Base-by-base conservation (phyloP, 2,113 vertebrate genomes). In the Calidris pugnax region DNA sequence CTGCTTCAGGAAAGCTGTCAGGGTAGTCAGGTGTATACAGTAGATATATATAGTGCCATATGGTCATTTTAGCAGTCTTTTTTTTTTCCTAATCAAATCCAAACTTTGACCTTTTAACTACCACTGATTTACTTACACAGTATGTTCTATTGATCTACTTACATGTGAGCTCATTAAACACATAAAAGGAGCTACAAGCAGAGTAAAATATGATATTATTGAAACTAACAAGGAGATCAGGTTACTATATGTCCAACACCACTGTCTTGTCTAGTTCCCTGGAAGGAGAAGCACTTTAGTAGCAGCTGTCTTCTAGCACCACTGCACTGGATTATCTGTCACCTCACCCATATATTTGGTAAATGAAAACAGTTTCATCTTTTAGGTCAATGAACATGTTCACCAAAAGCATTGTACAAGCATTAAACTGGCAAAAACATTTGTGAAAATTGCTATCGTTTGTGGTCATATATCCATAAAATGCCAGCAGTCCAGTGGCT, bases 41-140 rank as follows among this genome's bases (percentile, higher is more conserved):
- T 17, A 78, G 63, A 51, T 74, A 80, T 47, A 87, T 68, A 16
- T 23, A 86, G 19, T 84, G 51, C 47, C 69, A 43, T 69, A 64
- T n/a, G 57, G 41, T 78, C 16, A 66, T 91, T 97, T 59, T 48
- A 79, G 89, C 68, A 74, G 33, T 62, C 5, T 62, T 48, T 88
- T 75, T 90, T n/a, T 50, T 67, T 68, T 20, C 33, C 30, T 67
- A 27, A 93, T 94, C 80, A 93, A 35, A 69, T 87, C n/a, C 19
- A 60, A 96, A 93, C 89, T 87, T 96, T 95, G 85, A 96, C 91
- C 56, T 96, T 91, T 93, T 90, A 90, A 93, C 60, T 95, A 69
- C 85, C 85, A 43, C 63, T 75, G 37, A 86, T 95, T 91, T 94
- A 83, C 60, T 95, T 96, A 89, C 30, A 80, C 15, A 14, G 63